These are phyloP conservation scores for Alentia gelatinosa DNA, from an alignment of 2,888 invertebrate genomes.

Conservation along the genomic window DNA sequence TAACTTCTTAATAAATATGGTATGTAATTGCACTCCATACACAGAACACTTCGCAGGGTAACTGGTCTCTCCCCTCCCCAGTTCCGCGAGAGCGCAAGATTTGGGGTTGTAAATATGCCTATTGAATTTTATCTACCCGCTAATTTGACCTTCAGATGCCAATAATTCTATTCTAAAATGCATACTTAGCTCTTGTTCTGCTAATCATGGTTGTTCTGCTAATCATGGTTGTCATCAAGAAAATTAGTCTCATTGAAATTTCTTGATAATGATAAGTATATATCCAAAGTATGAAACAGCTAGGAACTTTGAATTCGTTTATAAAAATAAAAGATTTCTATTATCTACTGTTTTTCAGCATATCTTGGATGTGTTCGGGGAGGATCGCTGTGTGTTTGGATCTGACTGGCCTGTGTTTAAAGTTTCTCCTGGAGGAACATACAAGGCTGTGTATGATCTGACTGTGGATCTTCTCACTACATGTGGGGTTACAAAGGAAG, in stretches of 20 bases:
- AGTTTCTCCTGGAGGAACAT: constrained; percentile 63
- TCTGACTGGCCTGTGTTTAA: constrained; percentile 74
- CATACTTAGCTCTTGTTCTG: not conserved
- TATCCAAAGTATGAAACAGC: no score
- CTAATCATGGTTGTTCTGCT: not conserved
- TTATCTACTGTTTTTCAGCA: constrained; percentile 66
- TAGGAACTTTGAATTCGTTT: not conserved
- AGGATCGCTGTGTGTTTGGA: constrained; percentile 72
- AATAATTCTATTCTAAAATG: not conserved
- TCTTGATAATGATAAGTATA: no score
- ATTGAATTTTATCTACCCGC: no score
- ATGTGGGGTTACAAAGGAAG: constrained; percentile 57
- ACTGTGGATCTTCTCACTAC: constrained; percentile 60
- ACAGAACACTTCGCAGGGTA: no score
- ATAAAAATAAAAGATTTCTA: not conserved
- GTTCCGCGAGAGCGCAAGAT: no score
- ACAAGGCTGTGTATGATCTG: constrained; percentile 65
- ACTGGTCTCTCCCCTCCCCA: no score
- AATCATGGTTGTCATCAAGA: not conserved
- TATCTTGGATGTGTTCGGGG: constrained; percentile 67
- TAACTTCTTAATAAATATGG: no score
- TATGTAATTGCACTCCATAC: no score
- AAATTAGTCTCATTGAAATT: no score
- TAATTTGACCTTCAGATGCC: no score
- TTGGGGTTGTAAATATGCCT: no score